Conservation (phyloP, 1,140 invertebrate genomes). For the Lordiphosa stackelbergi region DNA sequence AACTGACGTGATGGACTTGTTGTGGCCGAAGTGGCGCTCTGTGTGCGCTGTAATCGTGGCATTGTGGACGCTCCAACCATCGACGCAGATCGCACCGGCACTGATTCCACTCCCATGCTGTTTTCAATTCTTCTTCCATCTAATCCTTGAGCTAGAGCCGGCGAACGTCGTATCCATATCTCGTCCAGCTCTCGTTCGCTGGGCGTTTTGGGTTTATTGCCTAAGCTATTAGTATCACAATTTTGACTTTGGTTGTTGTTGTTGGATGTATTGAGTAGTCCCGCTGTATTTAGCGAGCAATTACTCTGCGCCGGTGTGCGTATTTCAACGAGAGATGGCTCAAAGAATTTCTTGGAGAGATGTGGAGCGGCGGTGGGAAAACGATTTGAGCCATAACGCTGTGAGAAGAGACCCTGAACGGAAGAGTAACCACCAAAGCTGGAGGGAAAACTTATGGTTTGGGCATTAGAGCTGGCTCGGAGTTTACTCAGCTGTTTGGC, state of each 20-base stretch:
- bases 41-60: slow-evolving; percentile 54
- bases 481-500: slow-evolving; percentile 71
- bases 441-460: slow-evolving; percentile 82
- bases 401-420: slow-evolving; percentile 77
- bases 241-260: slow-evolving; percentile 48
- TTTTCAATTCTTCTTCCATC: too few relatives aligned
- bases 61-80: slow-evolving; percentile 52
- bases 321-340: slow-evolving; percentile 88
- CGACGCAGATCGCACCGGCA: slow-evolving; percentile 26
- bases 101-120: too few relatives aligned
- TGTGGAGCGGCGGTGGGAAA: slow-evolving; percentile 78
- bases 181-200: slow-evolving; percentile 66
- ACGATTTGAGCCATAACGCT: slow-evolving; percentile 69
- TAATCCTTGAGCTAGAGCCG: background rate
- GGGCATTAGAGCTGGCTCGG: slow-evolving; percentile 78
- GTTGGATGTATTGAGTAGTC: slow-evolving; percentile 5
- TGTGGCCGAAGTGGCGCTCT: slow-evolving; percentile 41
- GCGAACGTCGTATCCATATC: slow-evolving; percentile 61
- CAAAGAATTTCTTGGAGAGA: slow-evolving; percentile 87
- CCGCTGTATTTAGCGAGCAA: slow-evolving; percentile 79
- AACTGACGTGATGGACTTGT: slow-evolving; percentile 48
- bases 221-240: slow-evolving; percentile 62
- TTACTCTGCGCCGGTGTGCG: slow-evolving; percentile 83
- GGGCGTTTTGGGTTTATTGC: slow-evolving; percentile 52
- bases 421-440: slow-evolving; percentile 80